These are phyloP conservation scores for Drosophila nebulosa DNA, from an alignment of 1,140 invertebrate species.

Conservation along the genomic window DNA sequence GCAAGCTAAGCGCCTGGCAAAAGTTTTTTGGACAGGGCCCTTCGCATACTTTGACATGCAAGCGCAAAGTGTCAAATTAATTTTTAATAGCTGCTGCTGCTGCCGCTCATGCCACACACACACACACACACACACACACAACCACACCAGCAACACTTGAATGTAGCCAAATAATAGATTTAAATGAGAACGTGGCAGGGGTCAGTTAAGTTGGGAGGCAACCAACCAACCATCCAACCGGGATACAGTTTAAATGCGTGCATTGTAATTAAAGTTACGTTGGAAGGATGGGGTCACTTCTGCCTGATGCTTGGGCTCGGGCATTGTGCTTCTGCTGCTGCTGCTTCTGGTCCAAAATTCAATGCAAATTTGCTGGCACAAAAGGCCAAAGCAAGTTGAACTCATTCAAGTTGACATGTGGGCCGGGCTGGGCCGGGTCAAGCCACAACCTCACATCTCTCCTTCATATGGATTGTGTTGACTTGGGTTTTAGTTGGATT, in stretches of 20 bases:
- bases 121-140: neutral
- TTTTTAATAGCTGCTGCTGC: constrained; percentile 63
- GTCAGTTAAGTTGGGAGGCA: neutral
- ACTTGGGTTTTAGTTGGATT: constrained; percentile 25
- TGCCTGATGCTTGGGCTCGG: neutral
- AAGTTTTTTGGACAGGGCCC: constrained; percentile 51
- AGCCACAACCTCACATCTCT: neutral
- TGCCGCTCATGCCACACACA: neutral
- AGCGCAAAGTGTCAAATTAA: constrained; percentile 78
- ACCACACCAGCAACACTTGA: constrained; percentile 14
- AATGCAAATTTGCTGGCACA: constrained; percentile 40
- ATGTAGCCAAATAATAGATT: constrained; percentile 76
- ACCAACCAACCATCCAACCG: neutral
- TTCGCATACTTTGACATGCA: constrained; percentile 70
- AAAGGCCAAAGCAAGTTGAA: constrained; percentile 31
- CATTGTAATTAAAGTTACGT: constrained; percentile 52
- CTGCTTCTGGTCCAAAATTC: constrained; percentile 15
- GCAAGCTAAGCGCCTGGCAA: constrained; percentile 69
- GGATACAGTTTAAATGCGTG: constrained; percentile 20
- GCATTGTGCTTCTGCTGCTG: no score
- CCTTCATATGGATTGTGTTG: constrained; percentile 18
- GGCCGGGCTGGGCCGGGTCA: no score
- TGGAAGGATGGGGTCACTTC: constrained; percentile 22
- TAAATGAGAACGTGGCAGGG: constrained; percentile 57
- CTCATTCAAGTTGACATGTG: constrained; percentile 27